phyloP scores from a whole-genome alignment of 1,140 invertebrate genomes.

The Diachasma alloeum region DNA sequence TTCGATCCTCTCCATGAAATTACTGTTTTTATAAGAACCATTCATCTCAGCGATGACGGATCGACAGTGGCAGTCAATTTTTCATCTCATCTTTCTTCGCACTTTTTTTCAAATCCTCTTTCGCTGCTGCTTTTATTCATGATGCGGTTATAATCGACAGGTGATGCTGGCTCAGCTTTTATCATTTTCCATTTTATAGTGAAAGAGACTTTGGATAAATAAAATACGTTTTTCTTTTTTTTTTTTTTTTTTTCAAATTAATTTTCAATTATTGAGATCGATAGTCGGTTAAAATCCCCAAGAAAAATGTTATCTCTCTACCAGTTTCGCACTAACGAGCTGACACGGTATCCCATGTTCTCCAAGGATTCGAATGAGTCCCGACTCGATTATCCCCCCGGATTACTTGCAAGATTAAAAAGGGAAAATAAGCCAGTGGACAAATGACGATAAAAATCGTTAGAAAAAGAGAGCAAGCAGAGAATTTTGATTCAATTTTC shows the following conservation, averaged over 20 bases:
- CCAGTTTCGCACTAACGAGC: conserved; percentile 49
- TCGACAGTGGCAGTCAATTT: not conserved
- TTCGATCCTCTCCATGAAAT: conserved; percentile 14
- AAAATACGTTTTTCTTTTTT: no score
- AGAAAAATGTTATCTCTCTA: conserved; percentile 40
- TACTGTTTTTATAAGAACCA: conserved; percentile 21
- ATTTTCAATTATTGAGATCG: not conserved
- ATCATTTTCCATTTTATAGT: not conserved
- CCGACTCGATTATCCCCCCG: not conserved
- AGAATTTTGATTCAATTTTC: not conserved
- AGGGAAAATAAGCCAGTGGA: not conserved
- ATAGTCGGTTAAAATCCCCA: not conserved
- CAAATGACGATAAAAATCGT: not conserved
- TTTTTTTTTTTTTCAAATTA: no score
- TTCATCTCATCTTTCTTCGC: not conserved
- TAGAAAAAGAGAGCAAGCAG: not conserved
- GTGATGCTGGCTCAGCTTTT: not conserved
- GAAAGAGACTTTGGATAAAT: not conserved
- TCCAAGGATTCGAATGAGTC: not conserved
- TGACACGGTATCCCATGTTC: conserved; percentile 37
- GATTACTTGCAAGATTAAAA: not conserved
- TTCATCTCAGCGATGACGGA: conserved; percentile 7
- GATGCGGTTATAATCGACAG: not conserved
- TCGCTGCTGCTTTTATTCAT: conserved; percentile 19
- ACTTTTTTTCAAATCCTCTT: not conserved